Base-by-base conservation (phyloP, 2,797 vertebrate species). In the Manis javanica region DNA sequence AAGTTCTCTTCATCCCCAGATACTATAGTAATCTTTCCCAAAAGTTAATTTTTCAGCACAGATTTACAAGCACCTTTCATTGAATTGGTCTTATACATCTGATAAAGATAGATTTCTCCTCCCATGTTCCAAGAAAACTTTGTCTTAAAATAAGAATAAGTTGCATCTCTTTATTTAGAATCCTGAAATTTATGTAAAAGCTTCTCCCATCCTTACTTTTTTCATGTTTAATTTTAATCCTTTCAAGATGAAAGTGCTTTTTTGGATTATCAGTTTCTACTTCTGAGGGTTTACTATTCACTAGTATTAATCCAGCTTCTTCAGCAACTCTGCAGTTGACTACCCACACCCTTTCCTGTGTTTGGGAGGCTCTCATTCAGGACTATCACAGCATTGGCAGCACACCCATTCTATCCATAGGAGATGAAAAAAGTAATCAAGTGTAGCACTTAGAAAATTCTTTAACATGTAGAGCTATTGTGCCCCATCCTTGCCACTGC, bases 91-190 rank as follows among this genome's bases (percentile, higher is more conserved):
- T 84, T 88, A 89, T 13, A 46, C 42, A 46, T 92, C 55, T 91
- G 72, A 24, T 57, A 59, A 69, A 74, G 51, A 79, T 66, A 91
- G 46, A 64, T 87, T 16, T 87, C 51, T 82, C 37, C 64, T 78
- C 14, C 26, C 8, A 10, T 94, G 39, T 68, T 59, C 64, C 69
- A 87, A 79, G 95, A 91, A 93, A 94, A 57, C 31, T 39, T 82
- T 42, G 31, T 89, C 34, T 91, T 74, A 89, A 96, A 93, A 68
- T 86, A 88, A 71, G 46, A 51, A 71, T 53, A 78, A 90, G 24
- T 84, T 87, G 15, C 9, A 79, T 87, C 31, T 95, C 46, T 96
- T 97, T 90, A 84, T 81, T 84, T 88, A 91, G 74, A 93, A 61
- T 71, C 39, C 12, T 88, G 31, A 77, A 94, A 61, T 77, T 91